Evolutionary conservation across 2,113 vertebrate species (phyloP).

Genomic region (Gyps fulvus): DNA sequence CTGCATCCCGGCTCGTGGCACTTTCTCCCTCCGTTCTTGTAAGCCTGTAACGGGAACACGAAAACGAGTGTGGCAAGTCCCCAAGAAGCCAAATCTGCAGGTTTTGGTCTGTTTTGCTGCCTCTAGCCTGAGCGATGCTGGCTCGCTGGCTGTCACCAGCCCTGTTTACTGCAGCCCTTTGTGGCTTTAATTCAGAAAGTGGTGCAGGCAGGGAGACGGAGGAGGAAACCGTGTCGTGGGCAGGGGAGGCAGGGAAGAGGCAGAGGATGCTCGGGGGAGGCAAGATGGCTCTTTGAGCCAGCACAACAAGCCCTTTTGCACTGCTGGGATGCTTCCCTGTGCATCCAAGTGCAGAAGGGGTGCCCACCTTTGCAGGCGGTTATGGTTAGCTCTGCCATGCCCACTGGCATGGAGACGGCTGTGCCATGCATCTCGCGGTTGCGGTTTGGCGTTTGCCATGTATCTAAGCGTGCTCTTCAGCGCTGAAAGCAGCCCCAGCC

Average conservation of each 20-base stretch:
- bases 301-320: fast-evolving
- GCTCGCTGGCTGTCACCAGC: not conserved
- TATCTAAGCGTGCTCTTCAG: not conserved
- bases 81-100: not conserved
- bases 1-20: not conserved
- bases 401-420: not conserved
- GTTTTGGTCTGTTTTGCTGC: not conserved
- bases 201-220: not conserved
- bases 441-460: not conserved
- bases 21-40: fast-evolving
- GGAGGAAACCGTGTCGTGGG: not conserved
- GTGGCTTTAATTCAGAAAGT: not conserved
- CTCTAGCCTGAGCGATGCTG: fast-evolving
- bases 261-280: not conserved
- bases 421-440: fast-evolving
- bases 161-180: not conserved
- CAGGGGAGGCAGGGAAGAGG: not conserved
- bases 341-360: not conserved
- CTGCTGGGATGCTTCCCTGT: not conserved
- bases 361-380: not conserved
- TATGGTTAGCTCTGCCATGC: not conserved
- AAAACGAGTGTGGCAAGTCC: fast-evolving
- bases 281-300: fast-evolving
- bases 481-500: not conserved
- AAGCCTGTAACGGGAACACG: fast-evolving